Evolutionary conservation across 2,888 invertebrate genomes (phyloP).

Genomic region (Thymelicus lineola): DNA sequence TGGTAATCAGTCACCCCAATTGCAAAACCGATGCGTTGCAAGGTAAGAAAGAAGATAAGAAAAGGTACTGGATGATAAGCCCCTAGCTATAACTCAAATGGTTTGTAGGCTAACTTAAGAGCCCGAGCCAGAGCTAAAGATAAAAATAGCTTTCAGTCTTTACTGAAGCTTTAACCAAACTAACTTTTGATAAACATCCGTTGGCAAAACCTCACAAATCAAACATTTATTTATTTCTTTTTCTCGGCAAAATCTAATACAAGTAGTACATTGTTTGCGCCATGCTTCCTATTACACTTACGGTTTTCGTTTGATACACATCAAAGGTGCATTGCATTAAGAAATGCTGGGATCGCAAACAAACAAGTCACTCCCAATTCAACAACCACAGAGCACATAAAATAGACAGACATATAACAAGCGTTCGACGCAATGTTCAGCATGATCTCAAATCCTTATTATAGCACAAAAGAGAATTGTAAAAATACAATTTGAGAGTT

Average conservation of each 20-base stretch:
- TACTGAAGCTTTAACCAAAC: too few species aligned
- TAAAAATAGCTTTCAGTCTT: too few species aligned
- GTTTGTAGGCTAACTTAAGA: too few species aligned
- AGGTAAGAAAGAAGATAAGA: too few species aligned
- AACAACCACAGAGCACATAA: constrained; percentile 38
- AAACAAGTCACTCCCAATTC: constrained; percentile 24
- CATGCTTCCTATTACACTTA: not conserved
- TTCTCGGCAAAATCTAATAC: not conserved
- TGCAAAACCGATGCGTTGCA: too few species aligned
- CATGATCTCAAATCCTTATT: not conserved
- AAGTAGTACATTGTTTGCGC: not conserved
- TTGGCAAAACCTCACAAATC: not conserved
- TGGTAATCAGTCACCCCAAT: too few species aligned
- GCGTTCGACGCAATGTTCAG: not conserved
- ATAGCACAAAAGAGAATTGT: not conserved
- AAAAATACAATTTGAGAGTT: too few species aligned
- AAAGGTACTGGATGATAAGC: too few species aligned
- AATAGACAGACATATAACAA: not conserved
- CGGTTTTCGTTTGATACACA: not conserved
- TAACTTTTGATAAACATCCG: too few species aligned
- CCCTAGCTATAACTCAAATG: too few species aligned
- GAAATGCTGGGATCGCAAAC: not conserved
- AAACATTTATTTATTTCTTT: not conserved
- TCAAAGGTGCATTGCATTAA: not conserved
- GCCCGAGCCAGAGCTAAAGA: too few species aligned